A percentile compares a stretch with the other conserved stretches of the same genome.
These are phyloP conservation scores for Pantherophis vulpinus DNA, from an alignment of 2,797 vertebrate genomes.

Conservation along the genomic window DNA sequence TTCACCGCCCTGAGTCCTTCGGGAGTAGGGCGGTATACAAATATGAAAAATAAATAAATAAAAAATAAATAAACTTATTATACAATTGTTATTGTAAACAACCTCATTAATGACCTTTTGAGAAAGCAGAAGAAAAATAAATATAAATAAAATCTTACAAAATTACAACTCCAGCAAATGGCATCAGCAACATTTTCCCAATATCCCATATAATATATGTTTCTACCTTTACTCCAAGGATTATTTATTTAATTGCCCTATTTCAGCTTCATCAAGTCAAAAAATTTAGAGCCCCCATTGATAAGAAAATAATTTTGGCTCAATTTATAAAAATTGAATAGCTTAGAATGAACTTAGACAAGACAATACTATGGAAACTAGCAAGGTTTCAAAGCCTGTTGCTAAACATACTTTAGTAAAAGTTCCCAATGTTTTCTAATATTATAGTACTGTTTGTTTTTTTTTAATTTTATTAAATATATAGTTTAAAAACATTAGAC, in stretches of 20 bases:
- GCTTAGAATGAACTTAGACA: not conserved
- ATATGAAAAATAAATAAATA: too few relatives aligned
- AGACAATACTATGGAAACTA: not conserved
- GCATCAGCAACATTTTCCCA: not conserved
- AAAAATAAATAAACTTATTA: too few relatives aligned
- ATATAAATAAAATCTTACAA: not conserved
- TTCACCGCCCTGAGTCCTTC: too few relatives aligned
- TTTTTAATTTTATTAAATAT: not conserved
- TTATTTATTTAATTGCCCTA: not conserved
- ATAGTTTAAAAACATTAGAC: too few relatives aligned
- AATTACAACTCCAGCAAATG: not conserved
- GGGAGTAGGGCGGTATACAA: too few relatives aligned
- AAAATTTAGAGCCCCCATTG: not conserved
- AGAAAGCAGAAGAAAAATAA: not conserved
- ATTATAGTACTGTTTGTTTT: not conserved
- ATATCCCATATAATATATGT: not conserved
- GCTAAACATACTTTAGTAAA: not conserved
- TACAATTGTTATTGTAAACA: not conserved
- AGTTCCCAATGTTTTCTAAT: not conserved
- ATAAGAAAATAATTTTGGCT: not conserved
- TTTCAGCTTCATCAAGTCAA: not conserved
- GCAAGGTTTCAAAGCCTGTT: not conserved
- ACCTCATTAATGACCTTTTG: not conserved
- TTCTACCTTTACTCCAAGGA: not conserved
- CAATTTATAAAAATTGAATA: not conserved